phyloP scores from a whole-genome alignment of 1,140 invertebrate species.

The Papilio helenus region DNA sequence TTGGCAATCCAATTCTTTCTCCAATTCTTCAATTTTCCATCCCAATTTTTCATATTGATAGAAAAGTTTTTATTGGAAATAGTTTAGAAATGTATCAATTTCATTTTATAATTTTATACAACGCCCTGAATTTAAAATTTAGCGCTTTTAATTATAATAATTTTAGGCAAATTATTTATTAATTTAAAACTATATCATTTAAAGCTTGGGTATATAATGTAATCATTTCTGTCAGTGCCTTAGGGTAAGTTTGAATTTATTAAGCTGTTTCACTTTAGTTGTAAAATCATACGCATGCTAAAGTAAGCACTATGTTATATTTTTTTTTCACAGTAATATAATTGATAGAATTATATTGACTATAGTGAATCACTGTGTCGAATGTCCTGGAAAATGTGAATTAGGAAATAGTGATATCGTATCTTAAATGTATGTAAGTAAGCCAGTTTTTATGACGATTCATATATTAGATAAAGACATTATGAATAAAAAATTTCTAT shows the following conservation, averaged over 20 bases:
- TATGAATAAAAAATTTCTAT: constrained; percentile 77
- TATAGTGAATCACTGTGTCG: constrained; percentile 65
- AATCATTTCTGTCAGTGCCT: constrained; percentile 76
- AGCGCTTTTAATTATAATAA: constrained; percentile 62
- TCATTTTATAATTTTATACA: constrained; percentile 47
- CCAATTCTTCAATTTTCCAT: constrained; percentile 73
- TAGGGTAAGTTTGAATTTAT: constrained; percentile 66
- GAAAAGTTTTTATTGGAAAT: constrained; percentile 11
- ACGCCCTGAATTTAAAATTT: constrained; percentile 59
- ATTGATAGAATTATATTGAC: constrained; percentile 47
- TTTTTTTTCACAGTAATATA: constrained; percentile 39
- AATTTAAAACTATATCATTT: constrained; percentile 72
- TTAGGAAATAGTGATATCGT: constrained; percentile 62
- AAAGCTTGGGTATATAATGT: constrained; percentile 71
- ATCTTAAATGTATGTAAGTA: constrained; percentile 68
- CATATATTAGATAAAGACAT: constrained; percentile 79
- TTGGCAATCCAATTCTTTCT: constrained; percentile 66
- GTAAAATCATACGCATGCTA: constrained; percentile 63
- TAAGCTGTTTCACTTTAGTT: constrained; percentile 66
- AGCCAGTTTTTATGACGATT: constrained; percentile 75
- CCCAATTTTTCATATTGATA: constrained; percentile 46
- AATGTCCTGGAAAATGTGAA: constrained; percentile 64
- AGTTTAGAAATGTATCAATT: constrained; percentile 36
- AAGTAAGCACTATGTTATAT: constrained; percentile 51
- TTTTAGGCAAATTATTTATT: constrained; percentile 75